Base-by-base conservation (phyloP, 64 coral and sea anemone species). In the Montipora cactus region DNA sequence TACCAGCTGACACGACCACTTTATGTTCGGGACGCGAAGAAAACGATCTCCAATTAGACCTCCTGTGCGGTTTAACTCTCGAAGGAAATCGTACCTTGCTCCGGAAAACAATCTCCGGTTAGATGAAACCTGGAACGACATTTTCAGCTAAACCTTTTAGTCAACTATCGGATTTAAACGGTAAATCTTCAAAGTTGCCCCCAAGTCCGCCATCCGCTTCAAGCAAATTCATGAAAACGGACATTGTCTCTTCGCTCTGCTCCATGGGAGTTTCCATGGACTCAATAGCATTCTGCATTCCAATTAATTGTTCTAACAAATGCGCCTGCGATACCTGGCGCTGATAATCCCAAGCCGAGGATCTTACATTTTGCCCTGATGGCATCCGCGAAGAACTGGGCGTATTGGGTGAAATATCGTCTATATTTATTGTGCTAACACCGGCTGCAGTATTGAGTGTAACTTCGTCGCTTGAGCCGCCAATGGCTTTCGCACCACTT, bases 261-360 rank as follows among this genome's bases (percentile, higher is more conserved):
- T 93, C 83, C 92, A 93, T 93, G 18, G 92, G 92, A n/a, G 83
- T 79, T 71, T 93, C 92, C 92, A 93, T 93, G 2, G 92, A 93
- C 76, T 93, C 92, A n/a, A 93, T 93, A 7, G 92, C 92, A 72
- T 93, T 85, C 74, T 93, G 92, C 92, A 93, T 93, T 22, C 92
- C 85, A 46, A 93, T 93, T 59, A 93, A 87, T 74, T 93, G 92
- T 47, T 93, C 92, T 20, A 93, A 44, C 16, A 93, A 67, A 47
- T 93, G 92, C 19, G 92, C 83, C 59, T 93, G 92, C 20, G 92
- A 70, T 49, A 93, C 18, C 58, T 93, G 83, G 19, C 44, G 64
- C 82, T 86, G 82, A 72, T 49, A 22, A 86, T 86, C 82, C 62
- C n/a, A 18, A 49, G 13, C 16, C 1, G 66, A 19, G 2, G 64